Base-by-base conservation (phyloP, 2,888 invertebrate species). In the Graphium colonna region DNA sequence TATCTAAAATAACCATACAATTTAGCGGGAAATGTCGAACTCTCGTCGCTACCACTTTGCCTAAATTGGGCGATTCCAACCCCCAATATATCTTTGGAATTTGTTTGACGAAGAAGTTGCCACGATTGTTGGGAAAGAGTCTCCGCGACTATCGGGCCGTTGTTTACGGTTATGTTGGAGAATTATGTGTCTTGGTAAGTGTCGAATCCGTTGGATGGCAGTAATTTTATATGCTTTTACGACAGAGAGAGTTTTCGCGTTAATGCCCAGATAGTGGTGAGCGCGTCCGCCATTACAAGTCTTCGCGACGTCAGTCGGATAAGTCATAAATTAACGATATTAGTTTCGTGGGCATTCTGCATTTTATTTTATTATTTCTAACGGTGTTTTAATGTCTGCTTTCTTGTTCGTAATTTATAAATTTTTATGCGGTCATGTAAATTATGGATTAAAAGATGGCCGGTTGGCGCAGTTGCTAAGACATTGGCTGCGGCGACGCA, bases 1-100 rank as follows among this genome's bases (percentile, higher is more conserved):
- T 86, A 84, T 87, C 82, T 83, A 76, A 84, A 86, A 88, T 82
- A 85, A 82, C 82, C 81, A 80, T 82, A 82, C 82, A 83, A 82
- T 84, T 82, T 82, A 75, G 76, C 77, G 69, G 69, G 75, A 77
- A 76, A 78, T 66, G 80, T 85, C 82, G 82, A 87, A 86, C 74
- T 82, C 77, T 79, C 76, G 77, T 76, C 81, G 79, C 74, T 76
- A 73, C 78, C 80, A 86, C 84, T 87, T 84, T 83, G 75, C 77
- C 77, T 72, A 82, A 87, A 88, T 87, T 85, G 85, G 82, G 84
- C 80, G 78, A 82, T 81, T 82, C 77, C 78, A 75, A 78, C 69
- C 70, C 75, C 70, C 75, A 75, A 85, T 84, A 84, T 82, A 86
- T 85, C 79, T 80, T 69, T 71, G 72, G 75, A 82, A 82, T 85